Evolutionary conservation across 2,797 vertebrate species (phyloP).

Genomic region (Crypturellus tataupa): DNA sequence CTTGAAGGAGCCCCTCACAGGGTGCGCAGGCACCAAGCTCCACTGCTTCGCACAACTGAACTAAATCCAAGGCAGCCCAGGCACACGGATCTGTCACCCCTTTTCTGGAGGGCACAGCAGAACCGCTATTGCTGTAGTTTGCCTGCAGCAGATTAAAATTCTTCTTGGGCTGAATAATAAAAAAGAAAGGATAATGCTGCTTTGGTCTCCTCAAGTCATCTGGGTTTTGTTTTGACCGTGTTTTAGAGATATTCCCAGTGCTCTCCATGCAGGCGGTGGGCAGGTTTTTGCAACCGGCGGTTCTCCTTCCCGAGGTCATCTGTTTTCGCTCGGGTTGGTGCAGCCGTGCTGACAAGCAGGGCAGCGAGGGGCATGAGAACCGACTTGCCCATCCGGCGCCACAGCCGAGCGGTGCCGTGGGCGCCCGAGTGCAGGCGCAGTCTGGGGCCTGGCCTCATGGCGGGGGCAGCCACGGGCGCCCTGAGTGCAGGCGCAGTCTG

Average conservation of each 20-base stretch:
- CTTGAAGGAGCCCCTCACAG: not conserved
- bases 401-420: not conserved
- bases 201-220: conserved; percentile 15
- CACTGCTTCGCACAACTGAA: not conserved
- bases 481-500: not conserved
- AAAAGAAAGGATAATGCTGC: conserved; percentile 46
- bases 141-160: conserved; percentile 44
- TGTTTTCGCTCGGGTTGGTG: not conserved
- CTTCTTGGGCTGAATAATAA: conserved; percentile 18
- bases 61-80: not conserved
- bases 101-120: conserved; percentile 3
- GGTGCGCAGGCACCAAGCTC: not conserved
- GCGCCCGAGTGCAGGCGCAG: not conserved
- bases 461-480: not conserved
- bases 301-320: conserved; percentile 39
- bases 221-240: conserved; percentile 50
- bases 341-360: not conserved
- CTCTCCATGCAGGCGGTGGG: not conserved
- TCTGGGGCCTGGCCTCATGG: not conserved
- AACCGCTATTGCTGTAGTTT: conserved; percentile 25
- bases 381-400: not conserved
- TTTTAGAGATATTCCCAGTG: conserved; percentile 37
- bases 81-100: not conserved
- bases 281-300: conserved; percentile 9
- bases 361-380: conserved; percentile 22